These are phyloP conservation scores for Aleadryas rufinucha DNA, from an alignment of 2,113 vertebrate genomes.

Conservation along the genomic window DNA sequence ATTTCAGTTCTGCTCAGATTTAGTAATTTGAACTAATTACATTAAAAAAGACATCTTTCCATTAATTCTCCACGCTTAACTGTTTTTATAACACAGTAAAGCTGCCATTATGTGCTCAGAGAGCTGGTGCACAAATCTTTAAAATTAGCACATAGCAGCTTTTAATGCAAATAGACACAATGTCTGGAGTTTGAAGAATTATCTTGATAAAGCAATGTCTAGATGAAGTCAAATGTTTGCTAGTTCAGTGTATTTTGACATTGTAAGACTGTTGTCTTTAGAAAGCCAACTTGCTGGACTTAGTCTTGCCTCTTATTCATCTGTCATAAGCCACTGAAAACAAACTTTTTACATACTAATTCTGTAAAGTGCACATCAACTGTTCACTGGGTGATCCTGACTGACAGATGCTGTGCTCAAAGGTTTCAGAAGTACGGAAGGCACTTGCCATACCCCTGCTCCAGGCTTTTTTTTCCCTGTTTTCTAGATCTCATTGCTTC, in stretches of 20 bases:
- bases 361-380: background rate
- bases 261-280: background rate
- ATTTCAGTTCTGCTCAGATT: slow-evolving; percentile 60
- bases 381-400: background rate
- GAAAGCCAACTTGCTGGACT: background rate
- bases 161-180: slow-evolving; percentile 18
- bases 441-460: background rate
- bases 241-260: slow-evolving; percentile 1
- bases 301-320: background rate
- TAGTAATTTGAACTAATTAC: slow-evolving; percentile 51
- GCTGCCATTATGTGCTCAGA: slow-evolving; percentile 37
- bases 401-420: background rate
- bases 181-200: slow-evolving; percentile 1
- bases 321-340: background rate
- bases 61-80: slow-evolving; percentile 55
- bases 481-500: background rate
- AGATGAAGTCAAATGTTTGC: slow-evolving; percentile 22
- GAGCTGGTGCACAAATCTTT: slow-evolving; percentile 40
- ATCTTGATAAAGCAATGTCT: background rate
- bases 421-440: background rate
- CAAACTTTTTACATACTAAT: background rate
- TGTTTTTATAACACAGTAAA: slow-evolving; percentile 48
- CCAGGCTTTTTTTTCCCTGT: background rate
- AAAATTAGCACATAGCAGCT: slow-evolving; percentile 23
- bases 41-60: slow-evolving; percentile 38